Conservation (phyloP, 2,888 invertebrate genomes). For the Cerceris rybyensis region DNA sequence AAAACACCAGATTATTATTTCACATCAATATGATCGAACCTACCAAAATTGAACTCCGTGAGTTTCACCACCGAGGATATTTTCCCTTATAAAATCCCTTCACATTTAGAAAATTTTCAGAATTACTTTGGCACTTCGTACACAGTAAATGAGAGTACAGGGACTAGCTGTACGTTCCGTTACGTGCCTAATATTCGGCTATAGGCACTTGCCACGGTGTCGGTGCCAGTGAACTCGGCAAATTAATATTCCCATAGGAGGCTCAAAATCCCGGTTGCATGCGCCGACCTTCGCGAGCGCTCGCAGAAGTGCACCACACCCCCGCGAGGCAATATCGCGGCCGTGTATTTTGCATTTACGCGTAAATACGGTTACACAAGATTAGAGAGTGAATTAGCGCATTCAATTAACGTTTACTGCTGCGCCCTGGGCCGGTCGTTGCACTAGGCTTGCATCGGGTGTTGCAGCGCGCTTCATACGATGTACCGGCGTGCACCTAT, state of each 20-base stretch:
- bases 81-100: background rate
- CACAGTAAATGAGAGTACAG: constrained; percentile 9
- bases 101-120: constrained; percentile 8
- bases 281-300: constrained; percentile 50
- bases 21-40: background rate
- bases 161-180: constrained; percentile 44
- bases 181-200: constrained; percentile 56
- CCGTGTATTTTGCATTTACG: constrained; percentile 77
- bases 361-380: constrained; percentile 77
- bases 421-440: constrained; percentile 51
- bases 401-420: constrained; percentile 80
- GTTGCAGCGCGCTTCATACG: constrained; percentile 19
- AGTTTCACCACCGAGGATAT: background rate
- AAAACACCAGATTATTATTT: background rate
- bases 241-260: constrained; percentile 68
- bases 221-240: constrained; percentile 36
- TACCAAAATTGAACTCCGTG: background rate
- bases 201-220: constrained; percentile 14
- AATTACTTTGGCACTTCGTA: constrained; percentile 32
- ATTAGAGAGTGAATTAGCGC: constrained; percentile 79
- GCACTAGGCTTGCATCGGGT: constrained; percentile 4
- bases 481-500: constrained; percentile 67
- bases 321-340: constrained; percentile 67
- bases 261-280: constrained; percentile 50
- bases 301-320: constrained; percentile 37